Evolutionary conservation across 1,140 invertebrate species (phyloP).

Genomic region (Gryon sp.): DNA sequence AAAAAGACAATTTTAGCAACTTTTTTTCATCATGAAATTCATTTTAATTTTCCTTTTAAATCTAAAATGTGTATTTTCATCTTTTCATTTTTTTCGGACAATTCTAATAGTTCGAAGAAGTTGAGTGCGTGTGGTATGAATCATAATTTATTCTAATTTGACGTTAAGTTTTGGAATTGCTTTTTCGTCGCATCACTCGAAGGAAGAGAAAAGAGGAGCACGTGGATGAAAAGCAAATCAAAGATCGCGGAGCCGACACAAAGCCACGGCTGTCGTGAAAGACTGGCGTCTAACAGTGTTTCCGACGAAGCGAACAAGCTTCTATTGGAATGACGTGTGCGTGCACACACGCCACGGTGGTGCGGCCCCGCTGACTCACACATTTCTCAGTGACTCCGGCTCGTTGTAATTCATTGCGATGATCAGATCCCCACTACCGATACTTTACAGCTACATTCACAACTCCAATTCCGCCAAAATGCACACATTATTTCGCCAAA

Average conservation of each 20-base stretch:
- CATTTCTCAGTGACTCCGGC: conserved; percentile 49
- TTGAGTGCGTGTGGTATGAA: too few species aligned
- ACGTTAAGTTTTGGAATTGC: too few species aligned
- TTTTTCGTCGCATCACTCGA: conserved; percentile 28
- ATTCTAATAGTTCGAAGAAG: too few species aligned
- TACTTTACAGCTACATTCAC: conserved; percentile 42
- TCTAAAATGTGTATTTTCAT: too few species aligned
- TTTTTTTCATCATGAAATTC: too few species aligned
- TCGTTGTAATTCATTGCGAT: conserved; percentile 65
- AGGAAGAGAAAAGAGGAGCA: conserved; percentile 12
- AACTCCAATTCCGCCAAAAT: conserved; percentile 9
- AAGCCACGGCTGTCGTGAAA: conserved; percentile 13
- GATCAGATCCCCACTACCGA: conserved; percentile 52
- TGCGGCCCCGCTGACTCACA: conserved; percentile 51
- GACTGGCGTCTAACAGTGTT: conserved; percentile 27
- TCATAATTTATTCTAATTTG: too few species aligned
- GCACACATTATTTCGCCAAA: not conserved
- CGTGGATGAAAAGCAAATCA: conserved; percentile 18
- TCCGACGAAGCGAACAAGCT: conserved; percentile 37
- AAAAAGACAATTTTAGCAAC: too few species aligned
- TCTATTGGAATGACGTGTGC: conserved; percentile 43
- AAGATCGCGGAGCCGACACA: conserved; percentile 1
- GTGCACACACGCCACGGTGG: conserved; percentile 4
- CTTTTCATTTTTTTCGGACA: too few species aligned
- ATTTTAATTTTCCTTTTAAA: too few species aligned